Base-by-base conservation (phyloP, 2,888 invertebrate genomes). In the Frankliniella fusca region DNA sequence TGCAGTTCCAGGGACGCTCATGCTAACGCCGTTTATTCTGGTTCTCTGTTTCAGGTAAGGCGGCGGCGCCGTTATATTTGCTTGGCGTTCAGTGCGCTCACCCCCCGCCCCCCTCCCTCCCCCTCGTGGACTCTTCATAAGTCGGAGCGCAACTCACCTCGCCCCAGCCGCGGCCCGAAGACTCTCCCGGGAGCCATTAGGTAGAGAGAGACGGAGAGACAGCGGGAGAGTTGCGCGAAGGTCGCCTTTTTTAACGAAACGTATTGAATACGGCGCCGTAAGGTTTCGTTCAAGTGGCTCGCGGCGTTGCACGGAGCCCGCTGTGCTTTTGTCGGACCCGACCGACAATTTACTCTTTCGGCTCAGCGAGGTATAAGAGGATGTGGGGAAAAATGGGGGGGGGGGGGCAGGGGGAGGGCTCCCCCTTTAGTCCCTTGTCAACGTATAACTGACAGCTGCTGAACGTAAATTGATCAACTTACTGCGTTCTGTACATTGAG, bases 381-480 rank as follows among this genome's bases (percentile, higher is more conserved):
- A 38, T 38, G n/a, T n/a, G n/a, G n/a, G n/a, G n/a, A n/a, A n/a
- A n/a, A n/a, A 11, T 3, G 54, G 54, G 54, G 18, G 18, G 15
- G 18, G 54, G 54, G 54, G 54, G 18, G 11, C 54, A 15, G 9
- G 54, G 54, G 15, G 54, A 15, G 18, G 54, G 54, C 54, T 20
- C 15, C 12, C 54, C 18, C 54, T 54, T 54, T 38, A 38, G 5
- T 5, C 38, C 54, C 54, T 54, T 23, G 70, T 76, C 70, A 76
- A 76, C 70, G 70, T 27, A 23, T 76, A 27, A 76, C 70, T 76
- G 70, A 76, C 70, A 76, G 70, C 70, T 76, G 70, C 70, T 27
- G 70, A 76, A 76, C 70, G 70, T 76, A 76, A 76, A 76, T 76
- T 76, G 70, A 76, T 76, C 70, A 76, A 76, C 70, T 76, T 76